These are phyloP conservation scores for Podarcis cretensis DNA, from an alignment of 2,113 vertebrate species.

Conservation along the genomic window DNA sequence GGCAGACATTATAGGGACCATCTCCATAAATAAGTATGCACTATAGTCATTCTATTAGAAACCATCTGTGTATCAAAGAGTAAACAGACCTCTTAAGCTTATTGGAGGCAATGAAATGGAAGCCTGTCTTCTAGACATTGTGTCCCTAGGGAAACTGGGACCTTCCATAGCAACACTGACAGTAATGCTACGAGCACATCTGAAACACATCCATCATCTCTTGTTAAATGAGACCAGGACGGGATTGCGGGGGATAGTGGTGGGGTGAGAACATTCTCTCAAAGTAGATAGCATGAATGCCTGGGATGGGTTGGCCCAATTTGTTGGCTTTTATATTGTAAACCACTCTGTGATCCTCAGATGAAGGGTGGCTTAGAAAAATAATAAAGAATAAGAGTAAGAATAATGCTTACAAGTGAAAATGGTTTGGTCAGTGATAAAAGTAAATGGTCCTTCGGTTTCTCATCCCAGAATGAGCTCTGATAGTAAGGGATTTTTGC, in stretches of 20 bases:
- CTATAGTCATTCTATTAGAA: slow-evolving; percentile 12
- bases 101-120: slow-evolving; percentile 18
- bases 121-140: not conserved
- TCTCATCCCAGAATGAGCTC: not conserved
- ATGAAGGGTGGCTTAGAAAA: too few relatives aligned
- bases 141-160: not conserved
- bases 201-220: not conserved
- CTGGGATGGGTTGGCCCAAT: not conserved
- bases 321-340: too few relatives aligned
- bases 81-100: not conserved
- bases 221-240: not conserved
- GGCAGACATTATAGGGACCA: not conserved
- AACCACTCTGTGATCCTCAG: too few relatives aligned
- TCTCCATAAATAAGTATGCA: slow-evolving; percentile 21
- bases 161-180: not conserved
- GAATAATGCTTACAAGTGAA: not conserved
- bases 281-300: accelerated
- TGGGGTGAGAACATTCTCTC: not conserved
- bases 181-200: not conserved
- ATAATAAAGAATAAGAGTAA: too few relatives aligned
- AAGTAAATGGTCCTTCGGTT: not conserved
- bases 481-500: not conserved
- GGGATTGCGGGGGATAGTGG: accelerated
- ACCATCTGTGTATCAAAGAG: slow-evolving; percentile 10
- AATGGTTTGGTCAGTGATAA: not conserved